Evolutionary conservation across 2,888 invertebrate genomes (phyloP).

Genomic region (Eustalomyia histrio): DNA sequence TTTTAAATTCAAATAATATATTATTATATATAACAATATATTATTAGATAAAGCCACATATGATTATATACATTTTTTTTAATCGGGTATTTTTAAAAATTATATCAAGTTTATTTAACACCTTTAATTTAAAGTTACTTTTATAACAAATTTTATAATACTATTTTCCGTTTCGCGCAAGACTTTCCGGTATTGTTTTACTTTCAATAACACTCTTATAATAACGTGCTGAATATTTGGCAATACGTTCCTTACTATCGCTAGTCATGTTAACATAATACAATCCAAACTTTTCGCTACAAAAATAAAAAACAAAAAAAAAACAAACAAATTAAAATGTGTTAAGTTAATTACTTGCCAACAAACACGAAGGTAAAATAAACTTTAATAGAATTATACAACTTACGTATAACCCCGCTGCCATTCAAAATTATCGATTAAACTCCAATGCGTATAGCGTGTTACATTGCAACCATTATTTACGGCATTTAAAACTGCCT

Average conservation of each 20-base stretch:
- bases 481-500: constrained; percentile 71
- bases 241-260: constrained; percentile 82
- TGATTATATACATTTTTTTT: no score
- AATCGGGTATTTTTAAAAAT: no score
- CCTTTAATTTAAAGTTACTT: not conserved
- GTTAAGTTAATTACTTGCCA: constrained; percentile 38
- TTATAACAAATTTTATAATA: not conserved
- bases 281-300: constrained; percentile 85
- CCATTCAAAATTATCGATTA: constrained; percentile 77
- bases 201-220: constrained; percentile 67
- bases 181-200: constrained; percentile 57
- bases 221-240: constrained; percentile 82
- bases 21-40: no score
- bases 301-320: constrained; percentile 70
- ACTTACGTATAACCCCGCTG: constrained; percentile 73
- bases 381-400: constrained; percentile 16
- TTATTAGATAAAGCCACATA: no score
- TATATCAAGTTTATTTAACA: no score
- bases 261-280: constrained; percentile 84
- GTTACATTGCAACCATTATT: constrained; percentile 72
- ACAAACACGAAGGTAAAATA: constrained; percentile 29
- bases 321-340: constrained; percentile 54
- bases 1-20: no score
- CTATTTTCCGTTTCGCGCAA: constrained; percentile 14
- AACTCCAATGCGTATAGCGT: constrained; percentile 73